These are phyloP conservation scores for Forficula auricularia DNA, from an alignment of 1,140 invertebrate genomes.

Conservation along the genomic window DNA sequence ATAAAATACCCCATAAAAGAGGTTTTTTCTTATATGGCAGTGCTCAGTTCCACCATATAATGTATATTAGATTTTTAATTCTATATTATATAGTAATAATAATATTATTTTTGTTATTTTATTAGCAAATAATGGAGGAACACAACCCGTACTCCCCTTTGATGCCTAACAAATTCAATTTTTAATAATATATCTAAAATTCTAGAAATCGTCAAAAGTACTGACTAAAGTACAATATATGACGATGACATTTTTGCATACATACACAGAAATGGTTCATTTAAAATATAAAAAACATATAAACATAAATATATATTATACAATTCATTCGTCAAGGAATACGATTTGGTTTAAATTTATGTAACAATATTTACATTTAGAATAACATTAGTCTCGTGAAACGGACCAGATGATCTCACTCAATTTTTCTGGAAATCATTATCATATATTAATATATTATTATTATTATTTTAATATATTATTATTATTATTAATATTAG, in stretches of 20 bases:
- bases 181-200: too few species aligned
- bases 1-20: too few species aligned
- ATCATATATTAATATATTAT: slow-evolving; percentile 6
- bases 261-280: slow-evolving; percentile 9
- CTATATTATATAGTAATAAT: too few species aligned
- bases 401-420: slow-evolving; percentile 6
- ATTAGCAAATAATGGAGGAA: too few species aligned
- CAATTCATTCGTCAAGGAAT: slow-evolving; percentile 12
- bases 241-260: slow-evolving; percentile 6
- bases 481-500: slow-evolving; percentile 8
- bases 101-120: too few species aligned
- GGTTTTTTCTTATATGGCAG: too few species aligned
- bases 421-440: slow-evolving; percentile 12
- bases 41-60: too few species aligned
- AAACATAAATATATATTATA: slow-evolving; percentile 10
- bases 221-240: too few species aligned
- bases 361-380: slow-evolving; percentile 22
- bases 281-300: slow-evolving; percentile 10
- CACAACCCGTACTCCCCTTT: too few species aligned
- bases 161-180: too few species aligned
- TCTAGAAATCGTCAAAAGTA: not conserved
- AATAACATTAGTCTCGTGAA: slow-evolving; percentile 17
- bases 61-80: too few species aligned
- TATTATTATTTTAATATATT: slow-evolving; percentile 6
- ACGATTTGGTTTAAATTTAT: slow-evolving; percentile 10